Conservation (phyloP, 2,113 vertebrate species). For the Macaca fascicularis region T2T-MFA8v1.1 NC_088388.1:38291501-38292000, state of each 20-base stretch:
- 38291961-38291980: not conserved
- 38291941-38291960: not conserved
- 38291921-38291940: not conserved
- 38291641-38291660: not conserved
- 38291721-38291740: not conserved
- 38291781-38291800: not conserved
- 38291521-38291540: not conserved
- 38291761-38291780: not conserved
- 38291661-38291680: not conserved
- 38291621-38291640: not conserved
- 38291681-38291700: not conserved
- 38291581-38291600: not conserved
- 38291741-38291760: conserved; percentile 18
- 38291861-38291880: not conserved
- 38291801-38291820: not conserved
- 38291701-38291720: not conserved
- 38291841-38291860: not conserved
- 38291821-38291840: not conserved
- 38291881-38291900: not conserved
- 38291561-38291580: not conserved
- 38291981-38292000: not conserved
- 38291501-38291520: not conserved
- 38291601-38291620: not conserved
- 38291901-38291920: not conserved
- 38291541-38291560: not conserved